Evolutionary conservation across 1,140 invertebrate species (phyloP).

Genomic region (Drosophila littoralis): DNA sequence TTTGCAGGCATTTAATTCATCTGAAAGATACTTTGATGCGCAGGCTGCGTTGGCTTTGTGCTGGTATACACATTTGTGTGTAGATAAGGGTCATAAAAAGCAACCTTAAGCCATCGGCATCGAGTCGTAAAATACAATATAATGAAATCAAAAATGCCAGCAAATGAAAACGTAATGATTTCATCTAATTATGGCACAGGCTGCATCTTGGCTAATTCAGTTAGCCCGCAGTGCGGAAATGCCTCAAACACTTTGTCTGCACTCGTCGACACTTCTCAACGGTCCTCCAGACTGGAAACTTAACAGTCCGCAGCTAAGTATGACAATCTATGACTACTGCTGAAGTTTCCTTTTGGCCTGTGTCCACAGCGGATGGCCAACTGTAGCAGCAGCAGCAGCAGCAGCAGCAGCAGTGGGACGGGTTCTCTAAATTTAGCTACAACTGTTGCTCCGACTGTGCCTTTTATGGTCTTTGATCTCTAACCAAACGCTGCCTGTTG

Average conservation of each 20-base stretch:
- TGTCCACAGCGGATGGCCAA: constrained; percentile 17
- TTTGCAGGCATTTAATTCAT: constrained; percentile 52
- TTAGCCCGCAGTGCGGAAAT: constrained; percentile 77
- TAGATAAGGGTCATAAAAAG: constrained; percentile 56
- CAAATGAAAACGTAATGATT: constrained; percentile 80
- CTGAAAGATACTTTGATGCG: constrained; percentile 36
- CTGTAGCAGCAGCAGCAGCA: neutral
- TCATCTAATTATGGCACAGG: constrained; percentile 71
- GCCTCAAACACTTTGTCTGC: constrained; percentile 65
- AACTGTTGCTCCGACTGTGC: constrained; percentile 58
- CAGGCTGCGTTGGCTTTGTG: neutral
- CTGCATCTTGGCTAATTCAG: constrained; percentile 69
- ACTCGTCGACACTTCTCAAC: constrained; percentile 57
- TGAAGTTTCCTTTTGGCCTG: constrained; percentile 27
- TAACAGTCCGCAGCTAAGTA: constrained; percentile 53
- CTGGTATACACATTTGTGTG: neutral
- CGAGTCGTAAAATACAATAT: constrained; percentile 65
- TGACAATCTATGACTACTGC: constrained; percentile 71
- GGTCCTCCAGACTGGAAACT: constrained; percentile 37
- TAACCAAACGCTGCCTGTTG: constrained; percentile 48
- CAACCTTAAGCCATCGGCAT: constrained; percentile 27
- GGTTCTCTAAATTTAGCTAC: constrained; percentile 74
- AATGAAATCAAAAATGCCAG: constrained; percentile 74
- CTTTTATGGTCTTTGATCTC: constrained; percentile 81
- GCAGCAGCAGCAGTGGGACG: constrained; percentile 36